Evolutionary conservation across 1,140 invertebrate genomes (phyloP).

Genomic region (Drosophila equinoxialis): DNA sequence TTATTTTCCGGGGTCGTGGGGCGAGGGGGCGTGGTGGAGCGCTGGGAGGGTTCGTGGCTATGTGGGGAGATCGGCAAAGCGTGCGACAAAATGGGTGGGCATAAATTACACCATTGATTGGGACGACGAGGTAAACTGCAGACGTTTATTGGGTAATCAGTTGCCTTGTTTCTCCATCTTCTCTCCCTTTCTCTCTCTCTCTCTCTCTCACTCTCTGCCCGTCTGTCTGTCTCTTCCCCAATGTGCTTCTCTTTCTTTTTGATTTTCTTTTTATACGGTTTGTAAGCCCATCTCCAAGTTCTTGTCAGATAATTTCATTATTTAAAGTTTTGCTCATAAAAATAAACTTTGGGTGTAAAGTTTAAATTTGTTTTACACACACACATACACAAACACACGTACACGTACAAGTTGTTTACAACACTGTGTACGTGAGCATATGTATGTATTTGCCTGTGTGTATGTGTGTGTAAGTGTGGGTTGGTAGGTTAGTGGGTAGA

Average conservation of each 20-base stretch:
- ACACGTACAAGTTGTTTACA: constrained; percentile 56
- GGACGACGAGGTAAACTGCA: constrained; percentile 41
- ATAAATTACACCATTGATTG: constrained; percentile 77
- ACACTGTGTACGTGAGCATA: constrained; percentile 36
- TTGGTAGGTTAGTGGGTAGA: constrained; percentile 18
- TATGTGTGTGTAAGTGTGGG: constrained; percentile 25
- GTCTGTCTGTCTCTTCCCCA: constrained; percentile 10
- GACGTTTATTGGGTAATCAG: constrained; percentile 60
- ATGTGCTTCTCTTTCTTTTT: constrained; percentile 18
- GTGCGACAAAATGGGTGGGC: constrained; percentile 25
- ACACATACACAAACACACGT: constrained; percentile 31
- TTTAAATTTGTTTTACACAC: constrained; percentile 80
- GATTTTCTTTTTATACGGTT: constrained; percentile 36
- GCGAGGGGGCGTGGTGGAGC: neutral
- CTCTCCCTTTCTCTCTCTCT: constrained; percentile 6
- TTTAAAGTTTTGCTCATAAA: constrained; percentile 80
- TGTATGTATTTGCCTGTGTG: constrained; percentile 21
- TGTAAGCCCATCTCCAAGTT: constrained; percentile 63
- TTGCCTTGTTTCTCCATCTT: constrained; percentile 19
- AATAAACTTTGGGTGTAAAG: constrained; percentile 80
- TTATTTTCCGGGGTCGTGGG: constrained; percentile 16
- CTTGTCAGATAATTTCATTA: constrained; percentile 80
- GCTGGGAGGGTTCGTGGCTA: too few species aligned
- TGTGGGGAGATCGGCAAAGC: neutral
- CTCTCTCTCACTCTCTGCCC: neutral